These are phyloP conservation scores for Sepioteuthis lessoniana DNA, from an alignment of 2,888 invertebrate genomes.

Conservation along the genomic window DNA sequence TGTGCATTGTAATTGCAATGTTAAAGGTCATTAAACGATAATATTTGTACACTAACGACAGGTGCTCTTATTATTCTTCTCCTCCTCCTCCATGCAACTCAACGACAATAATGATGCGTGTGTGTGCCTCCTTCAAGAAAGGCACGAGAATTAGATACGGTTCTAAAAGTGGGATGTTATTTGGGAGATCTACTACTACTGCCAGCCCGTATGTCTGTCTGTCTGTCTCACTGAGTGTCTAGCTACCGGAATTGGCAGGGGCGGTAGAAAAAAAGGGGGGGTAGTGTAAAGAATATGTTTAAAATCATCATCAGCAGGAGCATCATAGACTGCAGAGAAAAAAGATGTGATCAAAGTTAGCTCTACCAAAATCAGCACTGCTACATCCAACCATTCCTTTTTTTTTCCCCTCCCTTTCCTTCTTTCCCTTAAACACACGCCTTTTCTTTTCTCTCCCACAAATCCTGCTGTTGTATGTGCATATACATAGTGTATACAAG, in stretches of 20 bases:
- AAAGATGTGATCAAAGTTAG: not conserved
- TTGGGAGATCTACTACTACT: not conserved
- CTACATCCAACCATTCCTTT: no score
- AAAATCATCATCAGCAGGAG: not conserved
- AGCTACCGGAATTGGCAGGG: not conserved
- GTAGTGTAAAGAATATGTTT: not conserved
- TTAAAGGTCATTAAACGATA: not conserved
- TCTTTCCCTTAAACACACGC: not conserved
- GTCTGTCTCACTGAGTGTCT: not conserved
- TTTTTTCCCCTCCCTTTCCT: not conserved
- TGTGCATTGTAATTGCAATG: not conserved
- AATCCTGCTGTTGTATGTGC: not conserved
- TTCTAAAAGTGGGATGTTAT: constrained; percentile 21
- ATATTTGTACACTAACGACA: not conserved
- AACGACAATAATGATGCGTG: not conserved
- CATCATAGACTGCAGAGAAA: not conserved
- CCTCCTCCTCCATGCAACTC: not conserved
- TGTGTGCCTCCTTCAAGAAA: not conserved
- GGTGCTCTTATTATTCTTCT: not conserved
- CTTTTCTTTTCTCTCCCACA: not conserved
- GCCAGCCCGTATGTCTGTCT: not conserved
- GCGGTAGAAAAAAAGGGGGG: not conserved
- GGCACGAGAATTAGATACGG: not conserved
- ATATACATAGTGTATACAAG: not conserved
- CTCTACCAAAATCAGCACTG: not conserved